phyloP scores from a whole-genome alignment of 1,140 invertebrate genomes.

The Lasioglossum baleicum region DNA sequence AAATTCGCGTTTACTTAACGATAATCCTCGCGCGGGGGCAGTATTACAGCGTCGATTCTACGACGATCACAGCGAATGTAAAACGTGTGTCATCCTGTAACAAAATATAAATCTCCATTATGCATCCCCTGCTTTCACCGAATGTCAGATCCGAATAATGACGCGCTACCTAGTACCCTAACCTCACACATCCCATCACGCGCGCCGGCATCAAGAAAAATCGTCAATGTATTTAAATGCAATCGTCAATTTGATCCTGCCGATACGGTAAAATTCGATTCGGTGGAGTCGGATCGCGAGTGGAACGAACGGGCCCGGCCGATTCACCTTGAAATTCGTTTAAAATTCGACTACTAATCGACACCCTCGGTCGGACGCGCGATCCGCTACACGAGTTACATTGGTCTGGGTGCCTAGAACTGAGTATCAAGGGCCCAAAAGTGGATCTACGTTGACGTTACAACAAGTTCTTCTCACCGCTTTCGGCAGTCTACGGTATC shows the following conservation, averaged over 20 bases:
- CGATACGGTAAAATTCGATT: slow-evolving; percentile 23
- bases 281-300: background rate
- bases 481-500: background rate
- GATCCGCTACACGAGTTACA: background rate
- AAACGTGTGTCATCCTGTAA: slow-evolving; percentile 77
- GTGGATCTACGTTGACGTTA: background rate
- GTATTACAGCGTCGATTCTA: slow-evolving; percentile 50
- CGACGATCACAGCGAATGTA: slow-evolving; percentile 67
- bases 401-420: slow-evolving; percentile 1
- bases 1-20: slow-evolving; percentile 2
- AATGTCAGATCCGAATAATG: slow-evolving; percentile 73
- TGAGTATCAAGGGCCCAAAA: background rate
- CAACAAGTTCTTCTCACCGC: background rate
- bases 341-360: background rate
- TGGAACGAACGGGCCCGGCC: background rate
- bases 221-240: slow-evolving; percentile 21
- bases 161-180: slow-evolving; percentile 74
- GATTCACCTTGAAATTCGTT: background rate
- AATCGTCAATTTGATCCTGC: slow-evolving; percentile 5
- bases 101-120: slow-evolving; percentile 80
- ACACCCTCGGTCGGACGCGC: background rate
- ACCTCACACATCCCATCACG: slow-evolving; percentile 39
- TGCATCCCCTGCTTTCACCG: slow-evolving; percentile 72
- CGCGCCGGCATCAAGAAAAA: slow-evolving; percentile 28
- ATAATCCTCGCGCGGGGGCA: slow-evolving; percentile 38